A percentile compares a stretch with the other conserved stretches of the same genome.
Conservation (phyloP, 2,113 vertebrate species). For the Scytalopus superciliaris region DNA sequence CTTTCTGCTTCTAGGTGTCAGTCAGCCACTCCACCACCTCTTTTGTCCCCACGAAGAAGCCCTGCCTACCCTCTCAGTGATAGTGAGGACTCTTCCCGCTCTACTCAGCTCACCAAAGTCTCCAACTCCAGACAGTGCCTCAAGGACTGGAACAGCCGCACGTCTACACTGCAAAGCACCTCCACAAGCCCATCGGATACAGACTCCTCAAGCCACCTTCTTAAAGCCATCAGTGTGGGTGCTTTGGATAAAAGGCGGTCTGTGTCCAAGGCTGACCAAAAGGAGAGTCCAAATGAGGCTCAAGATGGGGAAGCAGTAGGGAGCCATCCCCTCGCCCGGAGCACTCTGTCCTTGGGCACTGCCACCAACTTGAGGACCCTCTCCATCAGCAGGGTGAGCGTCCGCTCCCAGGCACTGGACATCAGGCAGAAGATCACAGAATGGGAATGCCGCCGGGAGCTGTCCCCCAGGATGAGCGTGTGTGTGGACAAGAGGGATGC, state of each 20-base stretch:
- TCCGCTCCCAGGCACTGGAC: slow-evolving; percentile 79
- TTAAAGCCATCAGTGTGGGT: slow-evolving; percentile 85
- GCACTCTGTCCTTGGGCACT: slow-evolving; percentile 82
- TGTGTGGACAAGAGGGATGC: slow-evolving; percentile 86
- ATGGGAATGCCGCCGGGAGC: slow-evolving; percentile 92
- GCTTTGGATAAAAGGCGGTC: slow-evolving; percentile 88
- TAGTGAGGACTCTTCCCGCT: slow-evolving; percentile 78
- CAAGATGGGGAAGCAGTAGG: slow-evolving; percentile 71
- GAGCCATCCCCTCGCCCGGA: slow-evolving; percentile 76
- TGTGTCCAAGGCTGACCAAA: slow-evolving; percentile 78
- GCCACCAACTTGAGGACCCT: slow-evolving; percentile 75
- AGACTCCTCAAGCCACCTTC: slow-evolving; percentile 70
- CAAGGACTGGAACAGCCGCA: slow-evolving; percentile 77
- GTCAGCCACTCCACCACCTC: slow-evolving; percentile 85
- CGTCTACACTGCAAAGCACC: slow-evolving; percentile 68
- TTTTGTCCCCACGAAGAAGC: slow-evolving; percentile 79
- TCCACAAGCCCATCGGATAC: slow-evolving; percentile 68
- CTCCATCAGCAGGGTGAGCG: slow-evolving; percentile 75
- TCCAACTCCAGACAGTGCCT: slow-evolving; percentile 77
- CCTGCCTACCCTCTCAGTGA: slow-evolving; percentile 82
- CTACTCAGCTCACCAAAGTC: slow-evolving; percentile 74
- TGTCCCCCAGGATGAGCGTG: slow-evolving; percentile 83
- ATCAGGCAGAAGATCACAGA: slow-evolving; percentile 95
- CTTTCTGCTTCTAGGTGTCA: slow-evolving; percentile 84
- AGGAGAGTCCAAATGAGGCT: slow-evolving; percentile 69